Conservation (phyloP, 1,140 invertebrate genomes). For the Epicauta chinensis region DNA sequence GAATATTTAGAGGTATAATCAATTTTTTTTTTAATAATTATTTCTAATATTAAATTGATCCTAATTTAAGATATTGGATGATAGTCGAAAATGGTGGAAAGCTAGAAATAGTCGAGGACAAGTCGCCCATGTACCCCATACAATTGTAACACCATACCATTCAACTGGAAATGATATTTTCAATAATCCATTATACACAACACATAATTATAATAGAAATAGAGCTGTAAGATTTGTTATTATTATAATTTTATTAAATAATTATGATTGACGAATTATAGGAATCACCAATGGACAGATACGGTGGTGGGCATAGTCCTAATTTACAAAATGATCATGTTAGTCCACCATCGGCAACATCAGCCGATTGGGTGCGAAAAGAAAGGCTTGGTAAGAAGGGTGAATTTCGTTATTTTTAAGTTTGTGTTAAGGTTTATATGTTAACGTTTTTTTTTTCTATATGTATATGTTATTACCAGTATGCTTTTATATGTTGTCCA, state of each 20-base stretch:
- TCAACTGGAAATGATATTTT: slow-evolving; percentile 55
- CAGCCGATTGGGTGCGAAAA: slow-evolving; percentile 75
- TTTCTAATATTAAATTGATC: background rate
- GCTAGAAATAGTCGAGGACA: slow-evolving; percentile 83
- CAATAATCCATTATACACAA: slow-evolving; percentile 65
- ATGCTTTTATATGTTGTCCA: slow-evolving; percentile 6
- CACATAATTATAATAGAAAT: slow-evolving; percentile 20
- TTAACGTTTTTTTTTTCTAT: too few species aligned
- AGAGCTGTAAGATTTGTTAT: slow-evolving; percentile 25
- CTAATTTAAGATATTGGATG: slow-evolving; percentile 83
- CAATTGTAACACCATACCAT: slow-evolving; percentile 77
- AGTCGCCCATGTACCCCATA: slow-evolving; percentile 93
- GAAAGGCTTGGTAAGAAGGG: slow-evolving; percentile 90
- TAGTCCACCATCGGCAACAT: slow-evolving; percentile 31
- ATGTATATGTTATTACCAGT: slow-evolving; percentile 1
- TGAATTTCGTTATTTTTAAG: slow-evolving; percentile 91
- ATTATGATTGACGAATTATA: slow-evolving; percentile 8
- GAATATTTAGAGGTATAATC: slow-evolving; percentile 86
- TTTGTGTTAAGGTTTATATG: background rate
- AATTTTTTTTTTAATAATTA: background rate
- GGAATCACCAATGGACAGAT: slow-evolving; percentile 35
- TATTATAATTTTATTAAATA: background rate
- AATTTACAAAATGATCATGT: slow-evolving; percentile 22
- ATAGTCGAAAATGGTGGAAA: slow-evolving; percentile 98
- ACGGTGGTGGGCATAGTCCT: slow-evolving; percentile 26